Evolutionary conservation across 2,888 invertebrate genomes (phyloP), one percentile per base, ranked within the genome.

Genomic region (Drosophila pullipes): DNA sequence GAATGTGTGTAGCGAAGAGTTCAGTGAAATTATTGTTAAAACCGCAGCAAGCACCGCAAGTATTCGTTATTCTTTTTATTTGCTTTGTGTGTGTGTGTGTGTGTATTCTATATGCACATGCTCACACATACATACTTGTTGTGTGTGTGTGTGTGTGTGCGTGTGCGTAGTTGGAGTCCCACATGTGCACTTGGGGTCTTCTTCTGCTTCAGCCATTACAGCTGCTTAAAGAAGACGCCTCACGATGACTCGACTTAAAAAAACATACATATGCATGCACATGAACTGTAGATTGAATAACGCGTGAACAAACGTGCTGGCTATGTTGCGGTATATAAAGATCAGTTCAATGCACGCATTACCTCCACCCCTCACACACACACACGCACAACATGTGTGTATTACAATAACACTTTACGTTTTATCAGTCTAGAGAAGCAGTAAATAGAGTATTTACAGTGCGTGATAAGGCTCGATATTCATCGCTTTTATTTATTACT

Each of bases 211-310:
- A 54, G 69, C 58, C 68, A 67, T 74, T 61, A 67, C 63, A 59
- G 63, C 59, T 59, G 57, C 54, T 66, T 67, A 39, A 66, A 64
- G 71, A 54, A 58, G 64, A 67, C 62, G 59, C 71, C 69, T 84
- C 84, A 87, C 67, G 73, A 69, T 87, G 90, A 84, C 76, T 89
- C 68, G 84, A 60, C 78, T 71, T 7, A 52, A 52, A 49, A 49
- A 47, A 25, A 25, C 16, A 25, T 4, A 22, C 49, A 60, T 49
- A 76, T 18, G 52, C 75, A 52, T 66, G 16, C 22, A 54, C 22
- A 25, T 10, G 16, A 11, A 25, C 13, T 47, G 1, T 13, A 28
- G 28, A n/a, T 57, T 28, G 13, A 57, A 37, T 39, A 39, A 55
- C 55, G 55, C 28, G 7, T 55, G 18, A 37, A n/a, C 28, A 28